Evolutionary conservation across 2,113 vertebrate species (phyloP), one percentile per base, ranked within the genome.

Genomic region (Lethenteron reissneri): DNA sequence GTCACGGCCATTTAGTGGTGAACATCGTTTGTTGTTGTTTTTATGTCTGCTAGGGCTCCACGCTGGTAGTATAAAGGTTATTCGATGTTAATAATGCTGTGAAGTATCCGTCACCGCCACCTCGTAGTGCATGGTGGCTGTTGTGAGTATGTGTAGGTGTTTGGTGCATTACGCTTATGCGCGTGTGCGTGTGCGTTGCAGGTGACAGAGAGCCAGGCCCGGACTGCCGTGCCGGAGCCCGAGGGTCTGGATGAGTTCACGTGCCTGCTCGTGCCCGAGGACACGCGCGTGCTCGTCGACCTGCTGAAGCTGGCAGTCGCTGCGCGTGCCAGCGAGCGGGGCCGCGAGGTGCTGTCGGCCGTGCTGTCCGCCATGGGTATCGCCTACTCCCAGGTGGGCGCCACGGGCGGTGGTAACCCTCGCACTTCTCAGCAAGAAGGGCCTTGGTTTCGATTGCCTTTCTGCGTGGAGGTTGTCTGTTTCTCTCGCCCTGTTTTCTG

Each of bases 281-380:
- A 99, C 74, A 99, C 92, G 0, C 81, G 94, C 9, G 89, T 95
- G 14, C 83, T 99, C 81, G 94, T 96, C 75, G 94, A 97, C 74
- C 79, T 97, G 75, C 81, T 99, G 7, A 99, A 99, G 78, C 81
- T 99, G 71, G 89, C 90, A 0, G 94, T 99, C 77, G 95, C 89
- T 11, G 81, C 80, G 76, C 83, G 92, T 59, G 86, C 92, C 0
- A 92, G 92, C 2, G 92, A 94, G 70, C 90, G 87, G 74, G 94
- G 90, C 71, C 85, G 77, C 75, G 92, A 95, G 4, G 92, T 97
- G 71, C 83, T 99, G 17, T 97, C 94, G 0, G 90, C 92, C 3
- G 88, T 99, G 75, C 82, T 99, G 17, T 95, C 92, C 2, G 94
- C 89, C 72, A 96, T 97, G 92, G 92, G 92, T 17, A 94, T 88